These are phyloP conservation scores for Petrolisthes cinctipes DNA, from an alignment of 2,888 invertebrate species.

Conservation along the genomic window DNA sequence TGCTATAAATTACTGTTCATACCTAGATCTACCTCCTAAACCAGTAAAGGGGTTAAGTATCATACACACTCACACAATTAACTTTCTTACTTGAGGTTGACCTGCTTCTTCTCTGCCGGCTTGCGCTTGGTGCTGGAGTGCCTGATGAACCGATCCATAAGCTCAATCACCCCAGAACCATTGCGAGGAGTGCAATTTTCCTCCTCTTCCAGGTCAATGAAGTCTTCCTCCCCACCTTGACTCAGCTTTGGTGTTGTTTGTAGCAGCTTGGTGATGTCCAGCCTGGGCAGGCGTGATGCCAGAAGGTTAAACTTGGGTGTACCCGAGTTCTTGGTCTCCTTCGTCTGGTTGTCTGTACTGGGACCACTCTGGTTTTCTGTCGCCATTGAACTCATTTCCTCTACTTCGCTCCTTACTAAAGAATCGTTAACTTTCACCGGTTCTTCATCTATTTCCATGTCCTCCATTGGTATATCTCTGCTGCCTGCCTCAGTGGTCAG, in stretches of 20 bases:
- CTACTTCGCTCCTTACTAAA: no score
- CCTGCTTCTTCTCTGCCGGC: constrained; percentile 73
- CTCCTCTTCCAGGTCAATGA: constrained; percentile 77
- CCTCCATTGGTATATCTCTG: no score
- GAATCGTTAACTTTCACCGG: no score
- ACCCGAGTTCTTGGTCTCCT: not conserved
- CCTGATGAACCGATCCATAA: constrained; percentile 80
- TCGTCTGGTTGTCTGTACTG: not conserved
- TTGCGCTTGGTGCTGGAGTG: constrained; percentile 75
- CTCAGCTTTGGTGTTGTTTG: constrained; percentile 73
- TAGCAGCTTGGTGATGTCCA: constrained; percentile 66
- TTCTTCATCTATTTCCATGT: no score
- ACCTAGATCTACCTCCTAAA: no score
- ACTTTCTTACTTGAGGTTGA: constrained; percentile 74
- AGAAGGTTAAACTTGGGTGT: constrained; percentile 26
- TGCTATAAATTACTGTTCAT: no score
- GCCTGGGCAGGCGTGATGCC: constrained; percentile 42
- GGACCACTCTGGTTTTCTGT: not conserved
- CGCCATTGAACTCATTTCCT: no score
- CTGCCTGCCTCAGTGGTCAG: not conserved
- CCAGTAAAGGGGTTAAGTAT: no score
- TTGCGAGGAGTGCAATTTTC: constrained; percentile 69
- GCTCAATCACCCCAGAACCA: constrained; percentile 75
- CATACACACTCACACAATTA: not conserved
- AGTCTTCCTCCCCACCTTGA: constrained; percentile 72